phyloP scores from a whole-genome alignment of 2,113 vertebrate species.

The Holacanthus passer region DNA sequence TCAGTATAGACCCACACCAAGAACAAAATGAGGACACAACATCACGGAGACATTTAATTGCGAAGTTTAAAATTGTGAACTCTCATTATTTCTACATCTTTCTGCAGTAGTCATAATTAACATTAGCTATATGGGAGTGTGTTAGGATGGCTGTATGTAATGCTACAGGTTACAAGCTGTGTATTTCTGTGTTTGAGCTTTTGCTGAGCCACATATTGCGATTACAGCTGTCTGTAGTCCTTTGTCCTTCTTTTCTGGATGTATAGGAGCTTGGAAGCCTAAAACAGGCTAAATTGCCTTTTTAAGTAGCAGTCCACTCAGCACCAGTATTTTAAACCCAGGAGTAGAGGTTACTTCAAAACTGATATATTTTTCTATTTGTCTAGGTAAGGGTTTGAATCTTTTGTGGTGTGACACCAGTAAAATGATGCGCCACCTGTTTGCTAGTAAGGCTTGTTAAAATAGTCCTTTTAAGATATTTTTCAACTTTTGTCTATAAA shows the following conservation, averaged over 20 bases:
- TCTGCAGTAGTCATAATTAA: background rate
- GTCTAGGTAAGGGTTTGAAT: too few relatives aligned
- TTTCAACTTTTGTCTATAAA: too few relatives aligned
- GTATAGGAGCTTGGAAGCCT: slow-evolving; percentile 10
- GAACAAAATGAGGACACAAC: background rate
- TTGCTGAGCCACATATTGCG: slow-evolving; percentile 32
- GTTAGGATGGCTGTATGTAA: background rate
- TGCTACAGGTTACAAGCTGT: slow-evolving; percentile 1
- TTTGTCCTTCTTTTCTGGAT: slow-evolving; percentile 36
- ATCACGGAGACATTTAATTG: background rate
- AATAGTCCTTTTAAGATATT: too few relatives aligned
- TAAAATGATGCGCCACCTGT: too few relatives aligned
- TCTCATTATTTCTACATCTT: background rate
- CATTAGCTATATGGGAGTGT: background rate
- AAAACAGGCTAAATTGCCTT: slow-evolving; percentile 13
- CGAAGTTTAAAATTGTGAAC: background rate
- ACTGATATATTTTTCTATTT: too few relatives aligned
- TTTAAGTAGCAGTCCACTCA: background rate
- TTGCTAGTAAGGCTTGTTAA: too few relatives aligned
- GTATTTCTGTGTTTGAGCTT: background rate
- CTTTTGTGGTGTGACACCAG: too few relatives aligned
- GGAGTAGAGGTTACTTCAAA: background rate
- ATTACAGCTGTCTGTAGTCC: slow-evolving; percentile 36
- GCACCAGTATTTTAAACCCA: background rate
- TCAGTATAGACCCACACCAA: background rate